Evolutionary conservation across 2,113 vertebrate genomes (phyloP).

Genomic region (Genyomyrus donnyi): DNA sequence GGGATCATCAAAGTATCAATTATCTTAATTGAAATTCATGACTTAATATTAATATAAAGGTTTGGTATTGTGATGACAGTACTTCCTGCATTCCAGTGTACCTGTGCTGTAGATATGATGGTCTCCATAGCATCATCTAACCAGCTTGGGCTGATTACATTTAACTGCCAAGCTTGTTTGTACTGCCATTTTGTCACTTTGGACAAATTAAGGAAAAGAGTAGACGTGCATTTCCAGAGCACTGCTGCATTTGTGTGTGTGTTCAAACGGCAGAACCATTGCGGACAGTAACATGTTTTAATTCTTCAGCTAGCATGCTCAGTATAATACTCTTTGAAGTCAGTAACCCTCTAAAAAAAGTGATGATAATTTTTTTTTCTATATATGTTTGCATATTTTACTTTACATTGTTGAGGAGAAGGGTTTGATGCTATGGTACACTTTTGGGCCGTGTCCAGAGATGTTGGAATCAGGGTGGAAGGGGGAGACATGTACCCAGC

Average conservation of each 20-base stretch:
- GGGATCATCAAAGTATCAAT: too few relatives aligned
- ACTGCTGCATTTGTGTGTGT: neutral
- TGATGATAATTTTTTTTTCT: neutral
- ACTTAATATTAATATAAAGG: neutral
- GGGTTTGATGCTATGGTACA: neutral
- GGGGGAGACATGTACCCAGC: neutral
- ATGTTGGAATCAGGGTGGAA: neutral
- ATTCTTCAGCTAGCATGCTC: neutral
- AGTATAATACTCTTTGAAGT: neutral
- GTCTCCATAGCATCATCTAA: neutral
- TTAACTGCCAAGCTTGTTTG: neutral
- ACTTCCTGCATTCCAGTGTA: neutral
- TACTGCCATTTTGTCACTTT: neutral
- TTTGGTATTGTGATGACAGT: neutral
- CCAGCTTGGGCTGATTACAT: neutral
- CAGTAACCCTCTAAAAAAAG: neutral
- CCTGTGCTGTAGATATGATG: neutral
- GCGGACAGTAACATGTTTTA: neutral
- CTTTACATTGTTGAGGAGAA: neutral
- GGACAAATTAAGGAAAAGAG: neutral
- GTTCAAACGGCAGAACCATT: neutral
- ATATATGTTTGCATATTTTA: neutral
- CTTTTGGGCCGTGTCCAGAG: neutral
- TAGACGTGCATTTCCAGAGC: neutral
- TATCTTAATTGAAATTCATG: too few relatives aligned